phyloP scores from a whole-genome alignment of 2,113 vertebrate genomes.

The Chaetorhynchus papuensis region DNA sequence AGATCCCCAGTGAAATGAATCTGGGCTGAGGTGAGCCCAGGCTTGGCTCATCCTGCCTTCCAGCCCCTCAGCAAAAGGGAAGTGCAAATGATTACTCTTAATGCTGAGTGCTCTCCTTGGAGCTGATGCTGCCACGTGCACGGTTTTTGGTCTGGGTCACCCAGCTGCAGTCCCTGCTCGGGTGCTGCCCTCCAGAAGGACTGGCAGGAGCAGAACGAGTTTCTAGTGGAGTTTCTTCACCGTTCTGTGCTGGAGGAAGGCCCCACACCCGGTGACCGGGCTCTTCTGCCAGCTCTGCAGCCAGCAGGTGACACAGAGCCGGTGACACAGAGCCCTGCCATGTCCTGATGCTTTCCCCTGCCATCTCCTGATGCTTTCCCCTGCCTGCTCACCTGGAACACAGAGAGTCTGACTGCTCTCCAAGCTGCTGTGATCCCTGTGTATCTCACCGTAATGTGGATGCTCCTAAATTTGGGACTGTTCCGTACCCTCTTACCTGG shows the following conservation, averaged over 20 bases:
- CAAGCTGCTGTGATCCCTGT: not conserved
- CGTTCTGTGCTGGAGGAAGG: not conserved
- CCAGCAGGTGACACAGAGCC: not conserved
- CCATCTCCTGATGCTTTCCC: not conserved
- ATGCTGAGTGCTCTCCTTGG: not conserved
- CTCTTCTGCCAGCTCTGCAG: not conserved
- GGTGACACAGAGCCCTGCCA: not conserved
- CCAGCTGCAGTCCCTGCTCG: not conserved
- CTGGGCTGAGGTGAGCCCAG: not conserved
- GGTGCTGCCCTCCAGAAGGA: not conserved
- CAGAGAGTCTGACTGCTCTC: not conserved
- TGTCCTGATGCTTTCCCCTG: not conserved
- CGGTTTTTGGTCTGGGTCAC: not conserved
- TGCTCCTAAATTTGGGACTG: not conserved
- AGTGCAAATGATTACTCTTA: not conserved
- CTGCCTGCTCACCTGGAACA: not conserved
- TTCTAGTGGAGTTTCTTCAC: not conserved
- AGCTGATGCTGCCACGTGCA: fast-evolving
- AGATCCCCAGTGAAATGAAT: not conserved
- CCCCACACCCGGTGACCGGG: fast-evolving
- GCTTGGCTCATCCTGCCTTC: fast-evolving
- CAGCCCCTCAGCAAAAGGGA: not conserved
- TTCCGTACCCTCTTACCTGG: not conserved
- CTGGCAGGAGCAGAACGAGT: not conserved
- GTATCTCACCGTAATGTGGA: not conserved